Percentiles rank a stretch among this genome's conserved stretches.
phyloP scores from a whole-genome alignment of 2,797 vertebrate species.

The Lateolabrax maculatus region DNA sequence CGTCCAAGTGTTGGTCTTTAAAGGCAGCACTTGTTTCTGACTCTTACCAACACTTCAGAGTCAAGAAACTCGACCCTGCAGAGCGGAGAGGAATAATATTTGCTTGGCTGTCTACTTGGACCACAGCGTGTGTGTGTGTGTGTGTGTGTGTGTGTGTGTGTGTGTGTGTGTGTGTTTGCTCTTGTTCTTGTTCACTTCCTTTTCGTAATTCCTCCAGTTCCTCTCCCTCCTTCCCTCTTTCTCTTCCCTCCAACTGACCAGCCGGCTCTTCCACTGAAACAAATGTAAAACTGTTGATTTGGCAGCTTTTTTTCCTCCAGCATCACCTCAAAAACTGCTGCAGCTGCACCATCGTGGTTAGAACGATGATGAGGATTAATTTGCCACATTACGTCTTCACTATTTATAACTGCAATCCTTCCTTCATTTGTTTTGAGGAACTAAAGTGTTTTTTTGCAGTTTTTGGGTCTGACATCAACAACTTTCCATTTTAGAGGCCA shows the following conservation, averaged over 20 bases:
- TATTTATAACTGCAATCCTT: background rate
- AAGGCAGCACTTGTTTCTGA: background rate
- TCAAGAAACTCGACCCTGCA: slow-evolving; percentile 12
- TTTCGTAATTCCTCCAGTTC: slow-evolving; percentile 22
- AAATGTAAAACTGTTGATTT: slow-evolving; percentile 40
- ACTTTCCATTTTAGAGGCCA: background rate
- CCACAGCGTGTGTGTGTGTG: background rate
- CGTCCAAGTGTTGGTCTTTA: background rate
- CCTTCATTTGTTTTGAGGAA: slow-evolving; percentile 30
- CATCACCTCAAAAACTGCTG: slow-evolving; percentile 37
- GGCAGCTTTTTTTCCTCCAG: slow-evolving; percentile 40
- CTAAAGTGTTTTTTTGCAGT: slow-evolving; percentile 15
- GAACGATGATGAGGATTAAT: slow-evolving; percentile 10
- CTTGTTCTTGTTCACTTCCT: slow-evolving; percentile 33
- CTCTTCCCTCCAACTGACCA: slow-evolving; percentile 4
- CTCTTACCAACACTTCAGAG: background rate
- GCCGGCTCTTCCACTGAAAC: slow-evolving; percentile 26
- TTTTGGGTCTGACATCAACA: background rate
- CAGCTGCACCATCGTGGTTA: slow-evolving; percentile 32
- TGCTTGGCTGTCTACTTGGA: slow-evolving; percentile 13
- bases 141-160: too few species aligned
- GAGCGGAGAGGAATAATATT: slow-evolving; percentile 33
- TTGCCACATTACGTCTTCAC: background rate
- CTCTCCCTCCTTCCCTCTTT: slow-evolving; percentile 29
- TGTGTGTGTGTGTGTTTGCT: slow-evolving; percentile 5